Base-by-base conservation (phyloP, 2,797 vertebrate genomes). In the Diplodus sargus region DNA sequence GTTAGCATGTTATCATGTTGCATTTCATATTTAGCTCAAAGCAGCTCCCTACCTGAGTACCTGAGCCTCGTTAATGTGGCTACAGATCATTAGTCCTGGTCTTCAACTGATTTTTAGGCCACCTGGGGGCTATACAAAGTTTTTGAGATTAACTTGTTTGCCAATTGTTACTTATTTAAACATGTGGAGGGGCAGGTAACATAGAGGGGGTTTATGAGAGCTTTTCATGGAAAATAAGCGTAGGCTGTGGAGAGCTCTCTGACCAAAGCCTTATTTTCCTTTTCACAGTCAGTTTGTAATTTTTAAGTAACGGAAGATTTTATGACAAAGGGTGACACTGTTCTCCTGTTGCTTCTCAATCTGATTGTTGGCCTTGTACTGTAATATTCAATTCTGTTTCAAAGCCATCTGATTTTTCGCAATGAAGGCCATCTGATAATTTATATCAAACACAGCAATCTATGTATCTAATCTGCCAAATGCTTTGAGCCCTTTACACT, bases 401-500 rank as follows among this genome's bases (percentile, higher is more conserved):
- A 78, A 76, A 73, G 76, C 65, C 73, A 72, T 81, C 61, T 86
- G 58, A 72, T 70, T 70, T 81, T 78, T 58, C 70, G 48, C 39
- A 52, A 51, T 69, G 69, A 79, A 86, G 81, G 57, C 58, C 69
- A 62, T 81, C 72, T 63, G 81, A 82, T 73, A 49, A 62, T 82
- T 78, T 81, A 49, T 56, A 81, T 49, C 71, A 47, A 79, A 70
- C 72, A 45, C 53, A 53, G 62, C 63, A 63, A 23, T 79, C 64
- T 70, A n/a, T 79, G 65, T 82, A 78, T 88, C 84, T 83, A 69
- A 67, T 76, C 28, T 45, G 74, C 54, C 66, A 64, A 65, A 72
- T 49, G 39, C 84, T 86, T 62, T n/a, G 66, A 83, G 82, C 67
- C 47, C 30, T 74, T 81, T 76, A 81, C 77, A 74, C 87, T 79